Evolutionary conservation across 2,797 vertebrate genomes (phyloP).

Genomic region (Alectoris magna): DNA sequence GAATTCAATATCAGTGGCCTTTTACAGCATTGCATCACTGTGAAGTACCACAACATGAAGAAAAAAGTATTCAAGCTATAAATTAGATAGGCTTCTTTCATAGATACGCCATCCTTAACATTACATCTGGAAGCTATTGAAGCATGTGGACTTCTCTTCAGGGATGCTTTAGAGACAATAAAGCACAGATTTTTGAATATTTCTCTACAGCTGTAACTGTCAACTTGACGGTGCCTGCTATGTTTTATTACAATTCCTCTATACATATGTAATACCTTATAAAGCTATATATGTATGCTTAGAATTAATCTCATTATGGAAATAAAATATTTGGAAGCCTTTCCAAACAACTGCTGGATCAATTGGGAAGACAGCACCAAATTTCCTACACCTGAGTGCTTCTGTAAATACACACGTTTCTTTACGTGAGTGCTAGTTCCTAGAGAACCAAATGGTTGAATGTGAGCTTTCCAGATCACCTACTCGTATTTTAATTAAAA

Average conservation of each 20-base stretch:
- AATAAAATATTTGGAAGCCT: not conserved
- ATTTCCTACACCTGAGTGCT: not conserved
- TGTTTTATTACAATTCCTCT: not conserved
- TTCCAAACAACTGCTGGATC: not conserved
- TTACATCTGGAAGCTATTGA: slow-evolving; percentile 6
- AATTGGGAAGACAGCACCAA: not conserved
- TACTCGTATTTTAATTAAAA: not conserved
- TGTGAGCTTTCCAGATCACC: not conserved
- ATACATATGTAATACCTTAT: not conserved
- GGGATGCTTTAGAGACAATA: slow-evolving; percentile 10
- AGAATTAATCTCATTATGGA: not conserved
- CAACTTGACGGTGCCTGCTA: not conserved
- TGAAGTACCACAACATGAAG: not conserved
- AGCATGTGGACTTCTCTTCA: not conserved
- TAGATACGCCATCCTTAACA: not conserved
- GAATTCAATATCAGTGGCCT: not conserved
- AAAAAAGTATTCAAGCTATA: not conserved
- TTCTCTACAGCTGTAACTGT: not conserved
- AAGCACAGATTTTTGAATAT: not conserved
- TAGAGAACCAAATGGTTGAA: not conserved
- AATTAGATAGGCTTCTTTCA: not conserved
- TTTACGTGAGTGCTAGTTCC: not conserved
- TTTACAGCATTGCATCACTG: not conserved
- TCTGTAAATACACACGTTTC: not conserved
- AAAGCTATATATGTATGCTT: not conserved